Base-by-base conservation (phyloP, 2,113 vertebrate genomes). In the Otis tarda region DNA sequence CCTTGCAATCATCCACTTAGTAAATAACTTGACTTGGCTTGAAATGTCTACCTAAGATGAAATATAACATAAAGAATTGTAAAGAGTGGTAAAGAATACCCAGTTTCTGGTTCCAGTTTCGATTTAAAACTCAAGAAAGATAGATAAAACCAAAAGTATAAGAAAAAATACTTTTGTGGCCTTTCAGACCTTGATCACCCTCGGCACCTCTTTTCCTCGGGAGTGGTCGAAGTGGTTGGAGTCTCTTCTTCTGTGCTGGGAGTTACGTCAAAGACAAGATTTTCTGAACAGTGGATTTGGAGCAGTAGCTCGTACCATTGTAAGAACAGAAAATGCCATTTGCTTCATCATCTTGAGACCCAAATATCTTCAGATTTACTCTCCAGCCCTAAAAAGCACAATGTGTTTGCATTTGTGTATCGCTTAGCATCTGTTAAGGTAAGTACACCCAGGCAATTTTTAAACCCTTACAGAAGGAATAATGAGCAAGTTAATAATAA, bases 211-310 rank as follows among this genome's bases (percentile, higher is more conserved):
- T 61, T 25, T 43, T 85, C 7, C 5, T 61, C 39, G 6, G 1
- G 10, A 64, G 16, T 10, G 6, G 2, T 45, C 4, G 1, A 9
- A 64, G 16, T 10, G 6, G 2, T 45, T 3, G 1, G 18, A 31
- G 1, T 50, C 6, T 74, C 4, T 43, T 47, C 20, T 53, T 73
- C 50, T 49, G 5, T 67, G 5, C 10, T 60, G 30, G 6, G 6
- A 60, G 3, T 19, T 39, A 24, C 6, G 21, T 27, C 12, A 53
- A 70, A 70, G 25, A 21, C 1, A 27, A 83, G 28, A 17, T 52
- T 65, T 81, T 53, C 39, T 52, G 12, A 56, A 11, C 4, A 25
- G 14, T 37, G 41, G 15, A 28, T 77, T 56, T 91, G 28, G 7
- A 64, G 14, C 7, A 83, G 14, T 27, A 47, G 13, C 23, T 33